These are phyloP conservation scores for Eciton burchellii DNA, from an alignment of 1,140 invertebrate genomes.

Conservation along the genomic window DNA sequence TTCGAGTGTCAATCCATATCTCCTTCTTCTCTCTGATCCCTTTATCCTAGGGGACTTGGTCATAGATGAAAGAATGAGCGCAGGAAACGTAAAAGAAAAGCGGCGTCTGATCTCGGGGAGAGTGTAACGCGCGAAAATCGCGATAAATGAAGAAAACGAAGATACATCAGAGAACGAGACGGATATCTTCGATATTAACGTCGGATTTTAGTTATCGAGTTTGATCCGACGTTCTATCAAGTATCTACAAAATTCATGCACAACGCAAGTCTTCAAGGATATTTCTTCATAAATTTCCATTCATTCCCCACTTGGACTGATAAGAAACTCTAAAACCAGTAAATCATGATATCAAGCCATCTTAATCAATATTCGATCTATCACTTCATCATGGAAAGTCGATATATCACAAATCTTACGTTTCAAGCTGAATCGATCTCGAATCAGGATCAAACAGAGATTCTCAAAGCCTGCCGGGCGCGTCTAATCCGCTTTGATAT, in stretches of 20 bases:
- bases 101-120: constrained; percentile 54
- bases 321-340: background rate
- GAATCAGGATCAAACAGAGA: constrained; percentile 25
- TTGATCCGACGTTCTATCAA: background rate
- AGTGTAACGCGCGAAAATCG: constrained; percentile 39
- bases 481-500: constrained; percentile 36
- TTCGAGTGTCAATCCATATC: constrained; percentile 74
- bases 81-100: constrained; percentile 56
- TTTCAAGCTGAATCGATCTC: background rate
- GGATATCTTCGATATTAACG: constrained; percentile 44
- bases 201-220: constrained; percentile 25
- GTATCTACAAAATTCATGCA: background rate
- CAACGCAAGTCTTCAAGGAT: background rate
- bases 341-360: too few species aligned
- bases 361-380: constrained; percentile 1
- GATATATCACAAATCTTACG: background rate
- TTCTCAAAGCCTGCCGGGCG: background rate
- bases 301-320: too few species aligned
- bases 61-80: constrained; percentile 54
- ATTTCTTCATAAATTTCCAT: too few species aligned
- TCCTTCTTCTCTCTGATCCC: constrained; percentile 67
- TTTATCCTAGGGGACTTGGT: constrained; percentile 72
- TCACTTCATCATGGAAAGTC: too few species aligned
- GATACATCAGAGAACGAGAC: constrained; percentile 13
- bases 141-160: constrained; percentile 31